A percentile compares a stretch with the other conserved stretches of the same genome.
phyloP scores from a whole-genome alignment of 64 coral and sea anemone genomes.

The Anthopleura sola region DNA sequence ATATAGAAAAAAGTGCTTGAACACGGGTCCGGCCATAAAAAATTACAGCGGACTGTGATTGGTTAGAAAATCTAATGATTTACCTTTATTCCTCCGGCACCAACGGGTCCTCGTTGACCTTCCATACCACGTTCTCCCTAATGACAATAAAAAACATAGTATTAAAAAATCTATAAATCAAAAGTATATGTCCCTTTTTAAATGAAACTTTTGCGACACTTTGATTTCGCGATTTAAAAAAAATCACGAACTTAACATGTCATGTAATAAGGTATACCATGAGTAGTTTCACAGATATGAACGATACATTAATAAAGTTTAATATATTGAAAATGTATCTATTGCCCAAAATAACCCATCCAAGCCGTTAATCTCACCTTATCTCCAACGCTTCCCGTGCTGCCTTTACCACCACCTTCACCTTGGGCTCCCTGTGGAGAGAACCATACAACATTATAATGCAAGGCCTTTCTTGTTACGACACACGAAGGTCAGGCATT shows the following conservation, averaged over 20 bases:
- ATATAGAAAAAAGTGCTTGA: too few relatives aligned
- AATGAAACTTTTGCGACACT: too few relatives aligned
- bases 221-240: too few relatives aligned
- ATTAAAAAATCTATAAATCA: not conserved
- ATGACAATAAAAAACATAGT: not conserved
- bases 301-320: not conserved
- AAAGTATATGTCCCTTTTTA: too few relatives aligned
- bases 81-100: conserved; percentile 9
- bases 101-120: not conserved
- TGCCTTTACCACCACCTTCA: conserved; percentile 6
- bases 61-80: not conserved
- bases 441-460: not conserved
- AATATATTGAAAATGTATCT: too few relatives aligned
- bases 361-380: not conserved
- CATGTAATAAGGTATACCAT: not conserved
- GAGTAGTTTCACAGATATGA: not conserved
- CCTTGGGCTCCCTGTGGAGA: conserved; percentile 21
- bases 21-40: too few relatives aligned
- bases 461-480: not conserved
- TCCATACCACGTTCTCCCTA: conserved; percentile 22
- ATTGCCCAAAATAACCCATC: too few relatives aligned
- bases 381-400: conserved; percentile 2
- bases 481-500: not conserved
- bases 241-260: too few relatives aligned
- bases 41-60: too few relatives aligned